Evolutionary conservation across 2,888 invertebrate species (phyloP).

Genomic region (Galerucella nymphaeae): DNA sequence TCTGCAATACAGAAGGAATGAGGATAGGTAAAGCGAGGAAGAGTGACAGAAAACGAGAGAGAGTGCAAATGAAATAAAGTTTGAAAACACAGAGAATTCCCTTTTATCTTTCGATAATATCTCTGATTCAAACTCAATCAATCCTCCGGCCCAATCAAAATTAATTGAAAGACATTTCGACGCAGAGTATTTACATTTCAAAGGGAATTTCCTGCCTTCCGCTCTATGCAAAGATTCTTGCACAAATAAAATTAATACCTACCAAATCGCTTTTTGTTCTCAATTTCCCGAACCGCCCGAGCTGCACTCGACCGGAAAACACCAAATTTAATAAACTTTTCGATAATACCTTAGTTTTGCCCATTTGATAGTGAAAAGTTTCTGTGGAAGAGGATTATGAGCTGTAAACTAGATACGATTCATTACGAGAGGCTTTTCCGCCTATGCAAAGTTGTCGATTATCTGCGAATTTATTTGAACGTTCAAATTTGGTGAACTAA

Average conservation of each 20-base stretch:
- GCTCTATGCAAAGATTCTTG: slow-evolving; percentile 31
- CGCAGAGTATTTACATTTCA: slow-evolving; percentile 42
- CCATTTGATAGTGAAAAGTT: not conserved
- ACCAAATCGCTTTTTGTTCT: slow-evolving; percentile 37
- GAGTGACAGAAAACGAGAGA: slow-evolving; percentile 17
- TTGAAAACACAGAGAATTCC: slow-evolving; percentile 36
- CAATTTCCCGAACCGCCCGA: slow-evolving; percentile 25
- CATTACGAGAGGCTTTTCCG: not conserved
- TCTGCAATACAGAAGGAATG: slow-evolving; percentile 35
- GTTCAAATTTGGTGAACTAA: not conserved
- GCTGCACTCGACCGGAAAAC: slow-evolving; percentile 16
- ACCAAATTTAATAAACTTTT: slow-evolving; percentile 15
- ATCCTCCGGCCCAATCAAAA: slow-evolving; percentile 36
- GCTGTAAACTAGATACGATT: not conserved
- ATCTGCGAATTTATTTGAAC: no score
- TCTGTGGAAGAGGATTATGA: not conserved
- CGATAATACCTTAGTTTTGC: slow-evolving; percentile 5
- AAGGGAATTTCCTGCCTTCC: slow-evolving; percentile 37
- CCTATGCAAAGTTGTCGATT: no score
- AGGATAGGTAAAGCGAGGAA: slow-evolving; percentile 5
- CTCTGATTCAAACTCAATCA: slow-evolving; percentile 42
- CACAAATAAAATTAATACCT: slow-evolving; percentile 44
- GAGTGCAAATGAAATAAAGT: slow-evolving; percentile 41
- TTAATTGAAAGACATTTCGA: slow-evolving; percentile 42
- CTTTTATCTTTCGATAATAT: slow-evolving; percentile 43